Evolutionary conservation across 2,113 vertebrate species (phyloP).

Genomic region (Capreolus pygargus): DNA sequence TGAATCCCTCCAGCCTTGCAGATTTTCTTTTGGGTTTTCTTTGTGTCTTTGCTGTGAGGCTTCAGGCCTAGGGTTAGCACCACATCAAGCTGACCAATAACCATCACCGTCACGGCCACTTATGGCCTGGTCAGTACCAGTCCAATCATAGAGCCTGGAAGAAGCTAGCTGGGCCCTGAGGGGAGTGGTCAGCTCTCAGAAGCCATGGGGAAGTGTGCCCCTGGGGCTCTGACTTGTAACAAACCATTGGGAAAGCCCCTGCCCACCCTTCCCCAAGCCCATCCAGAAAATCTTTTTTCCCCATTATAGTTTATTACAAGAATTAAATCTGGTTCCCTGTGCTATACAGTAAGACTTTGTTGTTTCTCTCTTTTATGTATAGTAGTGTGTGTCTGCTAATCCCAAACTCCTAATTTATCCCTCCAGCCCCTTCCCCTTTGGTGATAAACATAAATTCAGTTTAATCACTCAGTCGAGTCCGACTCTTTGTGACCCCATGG

Average conservation of each 20-base stretch:
- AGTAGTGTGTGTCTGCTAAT: neutral
- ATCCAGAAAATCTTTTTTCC: neutral
- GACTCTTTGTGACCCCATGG: too few species aligned
- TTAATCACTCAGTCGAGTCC: too few species aligned
- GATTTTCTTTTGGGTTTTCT: neutral
- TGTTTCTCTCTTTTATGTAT: neutral
- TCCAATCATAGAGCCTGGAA: neutral
- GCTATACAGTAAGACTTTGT: neutral
- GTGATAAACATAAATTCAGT: neutral
- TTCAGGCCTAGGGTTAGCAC: neutral
- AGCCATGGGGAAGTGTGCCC: neutral
- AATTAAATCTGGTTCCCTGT: neutral
- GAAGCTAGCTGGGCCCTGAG: neutral
- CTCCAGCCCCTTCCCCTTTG: too few species aligned
- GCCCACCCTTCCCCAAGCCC: neutral
- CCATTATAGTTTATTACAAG: neutral
- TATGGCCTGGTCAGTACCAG: neutral
- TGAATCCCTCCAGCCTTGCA: neutral
- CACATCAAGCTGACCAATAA: accelerated
- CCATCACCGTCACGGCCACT: neutral
- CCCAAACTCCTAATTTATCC: neutral
- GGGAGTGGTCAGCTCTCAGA: neutral
- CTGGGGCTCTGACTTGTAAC: neutral
- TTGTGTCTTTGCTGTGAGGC: neutral
- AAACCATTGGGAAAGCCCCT: neutral